Conservation (phyloP, 92 coral and sea anemone genomes). For the Nematostella vectensis region DNA sequence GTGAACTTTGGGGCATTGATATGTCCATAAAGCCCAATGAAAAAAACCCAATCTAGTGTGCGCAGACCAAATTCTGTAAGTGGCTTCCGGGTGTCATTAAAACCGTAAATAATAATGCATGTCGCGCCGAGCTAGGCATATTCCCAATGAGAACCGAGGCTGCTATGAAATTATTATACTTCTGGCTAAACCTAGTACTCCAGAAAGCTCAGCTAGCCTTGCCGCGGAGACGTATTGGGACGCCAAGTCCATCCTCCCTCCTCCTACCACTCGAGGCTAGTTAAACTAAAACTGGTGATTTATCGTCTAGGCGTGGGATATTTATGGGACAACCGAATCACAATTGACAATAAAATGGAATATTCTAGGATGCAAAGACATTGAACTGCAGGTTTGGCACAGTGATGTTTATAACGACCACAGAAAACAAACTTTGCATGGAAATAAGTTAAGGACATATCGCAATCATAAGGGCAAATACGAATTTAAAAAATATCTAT, state of each 20-base stretch:
- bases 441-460: no score
- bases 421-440: no score
- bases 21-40: neutral
- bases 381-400: no score
- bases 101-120: neutral
- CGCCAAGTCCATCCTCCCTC: neutral
- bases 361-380: no score
- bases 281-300: no score
- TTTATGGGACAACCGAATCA: no score
- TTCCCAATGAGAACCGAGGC: neutral
- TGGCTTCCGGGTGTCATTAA: neutral
- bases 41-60: neutral
- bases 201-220: neutral
- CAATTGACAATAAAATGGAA: no score
- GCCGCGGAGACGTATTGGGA: conserved; percentile 1
- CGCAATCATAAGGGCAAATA: no score
- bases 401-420: no score
- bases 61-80: neutral
- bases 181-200: neutral
- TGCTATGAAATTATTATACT: neutral
- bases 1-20: conserved; percentile 2
- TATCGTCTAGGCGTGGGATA: no score
- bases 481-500: no score
- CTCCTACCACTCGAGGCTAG: no score
- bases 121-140: neutral